Percentiles rank a stretch among this genome's conserved stretches.
Evolutionary conservation across 2,888 invertebrate genomes (phyloP).

Genomic region (Dasysyrphus albostriatus): DNA sequence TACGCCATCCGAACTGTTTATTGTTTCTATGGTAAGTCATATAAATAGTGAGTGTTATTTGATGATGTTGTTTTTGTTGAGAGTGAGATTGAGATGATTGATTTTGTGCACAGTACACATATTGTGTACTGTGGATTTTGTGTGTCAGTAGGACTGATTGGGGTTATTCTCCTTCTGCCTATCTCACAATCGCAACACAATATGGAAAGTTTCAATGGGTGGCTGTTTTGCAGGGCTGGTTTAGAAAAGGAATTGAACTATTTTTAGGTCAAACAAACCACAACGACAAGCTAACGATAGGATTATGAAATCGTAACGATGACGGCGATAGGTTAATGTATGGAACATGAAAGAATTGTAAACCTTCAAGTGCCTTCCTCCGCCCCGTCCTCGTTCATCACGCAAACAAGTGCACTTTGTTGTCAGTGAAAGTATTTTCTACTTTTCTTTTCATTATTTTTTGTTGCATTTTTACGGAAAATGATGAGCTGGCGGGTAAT

Average conservation of each 20-base stretch:
- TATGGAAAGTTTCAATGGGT: background rate
- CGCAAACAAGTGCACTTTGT: constrained; percentile 11
- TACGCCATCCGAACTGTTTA: constrained; percentile 95
- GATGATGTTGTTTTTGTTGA: constrained; percentile 1
- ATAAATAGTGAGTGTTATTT: background rate
- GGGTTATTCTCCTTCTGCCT: background rate
- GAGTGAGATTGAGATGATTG: constrained; percentile 8
- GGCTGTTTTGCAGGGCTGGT: background rate
- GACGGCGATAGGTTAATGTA: constrained; percentile 14
- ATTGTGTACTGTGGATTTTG: no score
- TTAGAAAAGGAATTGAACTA: constrained; percentile 36
- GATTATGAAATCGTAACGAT: constrained; percentile 47
- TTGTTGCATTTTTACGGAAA: constrained; percentile 9
- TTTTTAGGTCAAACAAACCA: constrained; percentile 47
- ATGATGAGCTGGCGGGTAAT: constrained; percentile 42
- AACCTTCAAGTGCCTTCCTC: constrained; percentile 37
- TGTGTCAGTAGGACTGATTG: constrained; percentile 7
- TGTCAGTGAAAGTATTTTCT: constrained; percentile 63
- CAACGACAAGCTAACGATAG: constrained; percentile 1
- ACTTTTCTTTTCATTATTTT: background rate
- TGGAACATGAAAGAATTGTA: background rate
- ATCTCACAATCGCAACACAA: background rate
- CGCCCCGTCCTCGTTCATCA: background rate
- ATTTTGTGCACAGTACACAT: no score
- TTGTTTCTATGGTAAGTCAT: constrained; percentile 93